A percentile compares a stretch with the other conserved stretches of the same genome.
These are phyloP conservation scores for Lobophora halterata DNA, from an alignment of 2,888 invertebrate genomes.

Conservation along the genomic window DNA sequence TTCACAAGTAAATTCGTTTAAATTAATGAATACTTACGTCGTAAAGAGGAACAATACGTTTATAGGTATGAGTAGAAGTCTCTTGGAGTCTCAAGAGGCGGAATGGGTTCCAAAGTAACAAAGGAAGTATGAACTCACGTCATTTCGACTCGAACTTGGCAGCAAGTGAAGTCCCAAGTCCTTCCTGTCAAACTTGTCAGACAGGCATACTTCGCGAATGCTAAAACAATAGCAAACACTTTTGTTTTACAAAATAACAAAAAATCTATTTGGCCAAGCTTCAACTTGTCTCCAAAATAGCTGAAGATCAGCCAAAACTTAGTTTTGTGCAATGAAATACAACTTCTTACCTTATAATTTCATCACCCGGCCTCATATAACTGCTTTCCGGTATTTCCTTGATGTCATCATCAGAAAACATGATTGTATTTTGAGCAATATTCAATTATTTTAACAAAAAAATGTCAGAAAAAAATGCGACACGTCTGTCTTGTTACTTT, in stretches of 20 bases:
- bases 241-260: constrained; percentile 37
- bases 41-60: too few species aligned
- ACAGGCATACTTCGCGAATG: constrained; percentile 68
- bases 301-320: constrained; percentile 32
- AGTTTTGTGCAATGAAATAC: constrained; percentile 26
- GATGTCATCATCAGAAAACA: constrained; percentile 77
- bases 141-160: constrained; percentile 52
- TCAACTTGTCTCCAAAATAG: constrained; percentile 40
- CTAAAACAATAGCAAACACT: constrained; percentile 49
- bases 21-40: too few species aligned
- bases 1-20: too few species aligned
- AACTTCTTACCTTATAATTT: constrained; percentile 69
- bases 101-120: constrained; percentile 5
- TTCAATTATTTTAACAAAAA: constrained; percentile 75
- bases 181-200: constrained; percentile 67
- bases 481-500: constrained; percentile 52
- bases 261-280: constrained; percentile 53
- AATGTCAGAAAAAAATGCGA: constrained; percentile 62
- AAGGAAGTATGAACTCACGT: constrained; percentile 49
- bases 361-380: constrained; percentile 67
- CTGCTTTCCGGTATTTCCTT: constrained; percentile 66
- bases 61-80: too few species aligned
- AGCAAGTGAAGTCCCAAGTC: constrained; percentile 56
- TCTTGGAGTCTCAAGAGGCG: too few species aligned
- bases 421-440: constrained; percentile 69